Percentiles rank a stretch among this genome's conserved stretches.
Conservation (phyloP, 2,888 invertebrate genomes). For the Hipparchia semele region DNA sequence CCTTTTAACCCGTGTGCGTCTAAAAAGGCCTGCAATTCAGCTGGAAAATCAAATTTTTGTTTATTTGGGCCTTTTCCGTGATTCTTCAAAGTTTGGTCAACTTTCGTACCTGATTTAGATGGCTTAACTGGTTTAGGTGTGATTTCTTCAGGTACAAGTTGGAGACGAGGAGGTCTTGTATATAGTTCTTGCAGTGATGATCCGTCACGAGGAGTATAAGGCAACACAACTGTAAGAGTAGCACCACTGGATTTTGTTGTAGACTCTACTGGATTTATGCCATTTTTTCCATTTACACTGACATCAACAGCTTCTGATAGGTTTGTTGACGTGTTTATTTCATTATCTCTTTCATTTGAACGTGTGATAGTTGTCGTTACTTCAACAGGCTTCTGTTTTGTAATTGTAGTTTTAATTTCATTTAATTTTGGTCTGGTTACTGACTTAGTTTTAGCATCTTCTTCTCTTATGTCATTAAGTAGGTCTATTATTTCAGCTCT, state of each 20-base stretch:
- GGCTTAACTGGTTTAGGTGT: conserved; percentile 56
- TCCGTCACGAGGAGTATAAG: conserved; percentile 83
- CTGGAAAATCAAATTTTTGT: conserved; percentile 59
- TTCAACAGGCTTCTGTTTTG: conserved; percentile 34
- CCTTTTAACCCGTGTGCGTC: conserved; percentile 70
- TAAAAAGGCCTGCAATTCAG: conserved; percentile 70
- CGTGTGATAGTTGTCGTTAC: conserved; percentile 41
- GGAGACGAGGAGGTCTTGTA: conserved; percentile 85
- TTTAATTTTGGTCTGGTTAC: conserved; percentile 51
- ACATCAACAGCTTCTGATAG: conserved; percentile 22
- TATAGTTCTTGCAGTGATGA: conserved; percentile 85
- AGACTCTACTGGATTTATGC: conserved; percentile 49
- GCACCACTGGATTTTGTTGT: conserved; percentile 59
- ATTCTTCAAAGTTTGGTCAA: conserved; percentile 52
- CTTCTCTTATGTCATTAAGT: conserved; percentile 85
- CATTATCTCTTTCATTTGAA: conserved; percentile 55
- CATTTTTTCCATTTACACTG: conserved; percentile 37
- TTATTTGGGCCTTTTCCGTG: conserved; percentile 54
- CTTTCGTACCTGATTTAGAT: conserved; percentile 49
- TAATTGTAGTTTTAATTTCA: conserved; percentile 45
- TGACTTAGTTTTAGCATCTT: conserved; percentile 68
- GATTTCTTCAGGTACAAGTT: conserved; percentile 73
- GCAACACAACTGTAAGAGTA: conserved; percentile 86
- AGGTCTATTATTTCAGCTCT: conserved; percentile 86
- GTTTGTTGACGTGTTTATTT: conserved; percentile 45